Evolutionary conservation across 37 sponge, comb jelly and placozoan species (phyloP), one percentile per base, ranked within the genome.

Genomic region (Spongilla lacustris): DNA sequence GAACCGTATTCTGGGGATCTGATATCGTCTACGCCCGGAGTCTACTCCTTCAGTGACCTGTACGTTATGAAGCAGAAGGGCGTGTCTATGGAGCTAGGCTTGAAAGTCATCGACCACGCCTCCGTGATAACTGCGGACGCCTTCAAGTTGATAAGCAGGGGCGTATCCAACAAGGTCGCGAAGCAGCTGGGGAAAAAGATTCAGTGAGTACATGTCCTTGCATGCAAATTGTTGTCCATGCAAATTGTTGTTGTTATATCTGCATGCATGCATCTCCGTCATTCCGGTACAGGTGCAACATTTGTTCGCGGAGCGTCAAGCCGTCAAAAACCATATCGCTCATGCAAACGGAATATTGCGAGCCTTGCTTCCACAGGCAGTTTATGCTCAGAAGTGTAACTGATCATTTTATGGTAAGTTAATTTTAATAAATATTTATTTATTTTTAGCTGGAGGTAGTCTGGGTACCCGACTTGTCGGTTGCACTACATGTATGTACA

Each of bases 331-430:
- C 38, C 24, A 71, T 91, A 22, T 14, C 33, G 0, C 28, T 93
- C 0, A 83, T 89, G 37, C 84, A 89, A 21, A 81, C 82, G 4
- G 87, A 83, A 30, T 89, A 77, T 71, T 93, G 93, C 79, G 87
- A 86, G 21, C 22, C 35, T 13, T 93, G 93, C 66, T 80, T 86
- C 80, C 68, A 81, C 72, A 29, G 86, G n/a, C 86, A 82, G 74
- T 93, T 78, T 70, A 36, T 82, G 24, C 80, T 83, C 5, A 73
- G 85, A n/a, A 89, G 83, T 78, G 86, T 85, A 49, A 89, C 89
- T 41, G 93, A 93, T 17, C 93, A 93, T 76, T 93, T 93, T 28
- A 82, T 89, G 87, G 92, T 91, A 73, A 82, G 73, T 32, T 14
- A 29, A 12, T 24, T 1, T 1, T 37, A 36, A 37, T 76, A 41